Evolutionary conservation across 2,888 invertebrate species (phyloP), one percentile per base, ranked within the genome.

Genomic region (Platypus cylindrus): DNA sequence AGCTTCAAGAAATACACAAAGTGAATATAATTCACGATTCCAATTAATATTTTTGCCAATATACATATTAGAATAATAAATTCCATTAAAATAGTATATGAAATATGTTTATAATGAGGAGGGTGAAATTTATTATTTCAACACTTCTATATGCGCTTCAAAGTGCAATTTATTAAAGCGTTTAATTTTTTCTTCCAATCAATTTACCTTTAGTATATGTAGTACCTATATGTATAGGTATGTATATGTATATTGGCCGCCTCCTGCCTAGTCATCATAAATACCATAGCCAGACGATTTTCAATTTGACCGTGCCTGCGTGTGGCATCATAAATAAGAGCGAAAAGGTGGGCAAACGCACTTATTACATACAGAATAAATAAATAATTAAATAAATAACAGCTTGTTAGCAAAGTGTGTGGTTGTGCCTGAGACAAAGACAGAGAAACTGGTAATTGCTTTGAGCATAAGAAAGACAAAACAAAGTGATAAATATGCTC

Each of bases 331-430:
- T 62, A 62, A 62, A 62, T 62, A 60, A 60, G 53, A 50, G 49
- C 46, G 51, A 53, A 55, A 55, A 60, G 61, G 61, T 61, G 61
- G 61, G 61, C 47, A 62, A 62, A 61, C 59, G 58, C 60, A 61
- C 59, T 60, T 61, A 62, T 62, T 62, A 61, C n/a, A n/a, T n/a
- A n/a, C 56, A 59, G 60, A 61, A 62, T 62, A 62, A 62, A 62
- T 62, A 62, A 62, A 62, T 62, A 62, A 62, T 62, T 62, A 62
- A 61, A 62, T 62, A 62, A 62, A 62, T 62, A 61, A 61, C 58
- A 52, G 58, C 62, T 62, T 62, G 62, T 62, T 62, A 62, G 59
- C 61, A 51, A 58, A 59, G 60, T 44, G 40, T 44, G 41, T 41
- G 41, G 38, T 38, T 41, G 36, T 12, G 15, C 20, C 20, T 20